These are phyloP conservation scores for Leptatherina wallacei DNA, from an alignment of 2,797 vertebrate genomes.

Conservation along the genomic window DNA sequence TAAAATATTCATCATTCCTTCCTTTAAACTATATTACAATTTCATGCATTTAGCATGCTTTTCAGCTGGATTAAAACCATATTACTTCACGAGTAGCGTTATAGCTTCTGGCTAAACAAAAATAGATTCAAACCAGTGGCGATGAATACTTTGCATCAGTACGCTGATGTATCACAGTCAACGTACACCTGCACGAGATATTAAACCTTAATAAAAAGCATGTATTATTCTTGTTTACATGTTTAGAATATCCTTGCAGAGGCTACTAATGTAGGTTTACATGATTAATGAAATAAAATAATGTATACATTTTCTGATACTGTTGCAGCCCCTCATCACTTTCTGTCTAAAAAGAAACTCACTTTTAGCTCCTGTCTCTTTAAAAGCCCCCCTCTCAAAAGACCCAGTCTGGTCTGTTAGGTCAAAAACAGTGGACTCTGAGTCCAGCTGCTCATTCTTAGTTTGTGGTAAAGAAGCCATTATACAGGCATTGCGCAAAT, in stretches of 20 bases:
- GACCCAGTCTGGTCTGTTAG: no score
- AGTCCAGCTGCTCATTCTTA: no score
- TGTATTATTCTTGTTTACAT: neutral
- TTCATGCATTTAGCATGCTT: neutral
- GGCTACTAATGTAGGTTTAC: neutral
- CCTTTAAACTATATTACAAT: conserved; percentile 3
- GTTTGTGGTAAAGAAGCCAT: neutral
- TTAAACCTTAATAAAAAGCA: neutral
- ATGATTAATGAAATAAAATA: neutral
- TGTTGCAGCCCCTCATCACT: neutral
- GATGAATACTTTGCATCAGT: no score
- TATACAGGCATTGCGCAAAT: neutral
- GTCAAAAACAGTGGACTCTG: no score
- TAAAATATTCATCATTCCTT: conserved; percentile 13
- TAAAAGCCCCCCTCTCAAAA: no score
- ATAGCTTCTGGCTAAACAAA: no score
- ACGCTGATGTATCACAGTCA: no score
- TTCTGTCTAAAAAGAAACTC: neutral
- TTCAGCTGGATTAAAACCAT: no score
- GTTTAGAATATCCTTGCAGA: neutral
- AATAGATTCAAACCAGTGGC: no score
- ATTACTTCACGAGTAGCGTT: no score
- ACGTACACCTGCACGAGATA: neutral
- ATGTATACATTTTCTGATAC: neutral
- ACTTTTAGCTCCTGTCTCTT: neutral